Evolutionary conservation across 2,797 vertebrate genomes (phyloP), one percentile per base, ranked within the genome.

Genomic region (Florisuga fusca): DNA sequence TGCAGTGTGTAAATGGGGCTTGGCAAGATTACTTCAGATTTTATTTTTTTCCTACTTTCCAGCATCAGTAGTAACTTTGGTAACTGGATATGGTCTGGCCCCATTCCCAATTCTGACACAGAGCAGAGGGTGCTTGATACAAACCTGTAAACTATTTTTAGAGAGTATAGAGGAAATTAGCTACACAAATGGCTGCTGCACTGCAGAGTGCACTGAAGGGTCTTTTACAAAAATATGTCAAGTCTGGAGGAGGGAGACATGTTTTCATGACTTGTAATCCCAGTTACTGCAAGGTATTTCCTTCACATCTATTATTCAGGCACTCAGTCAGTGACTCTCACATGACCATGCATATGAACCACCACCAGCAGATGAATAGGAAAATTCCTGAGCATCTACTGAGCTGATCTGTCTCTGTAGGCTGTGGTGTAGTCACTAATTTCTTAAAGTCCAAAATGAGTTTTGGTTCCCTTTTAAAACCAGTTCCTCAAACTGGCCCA

Each of bases 21-120:
- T 92, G 73, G 46, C 31, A 78, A 38, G 50, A 83, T 53, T 81
- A 72, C 59, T 84, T 83, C 26, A 27, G 25, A 36, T 75, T 84
- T 80, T 59, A 10, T 76, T 74, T 92, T 84, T 89, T 82, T 74
- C 29, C 48, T 59, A 66, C 27, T 95, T 95, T 87, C 58, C 69
- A 93, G 19, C 64, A 94, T 38, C 25, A 58, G 1, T 67, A 33
- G 69, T 81, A 54, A 66, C 43, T 83, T 61, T n/a, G 25, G 41
- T 89, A 84, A 79, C 8, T 78, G 46, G 15, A 68, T 69, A 81
- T 43, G n/a, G 33, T 59, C 64, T 92, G 81, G 66, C 21, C 34
- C 29, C 29, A 15, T 67, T 92, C 63, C 55, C 82, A 88, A 79
- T 91, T 84, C 87, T 90, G 61, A 79, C 51, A 85, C 17, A 92